phyloP scores from a whole-genome alignment of 1,140 invertebrate genomes.

The Halesus radiatus region DNA sequence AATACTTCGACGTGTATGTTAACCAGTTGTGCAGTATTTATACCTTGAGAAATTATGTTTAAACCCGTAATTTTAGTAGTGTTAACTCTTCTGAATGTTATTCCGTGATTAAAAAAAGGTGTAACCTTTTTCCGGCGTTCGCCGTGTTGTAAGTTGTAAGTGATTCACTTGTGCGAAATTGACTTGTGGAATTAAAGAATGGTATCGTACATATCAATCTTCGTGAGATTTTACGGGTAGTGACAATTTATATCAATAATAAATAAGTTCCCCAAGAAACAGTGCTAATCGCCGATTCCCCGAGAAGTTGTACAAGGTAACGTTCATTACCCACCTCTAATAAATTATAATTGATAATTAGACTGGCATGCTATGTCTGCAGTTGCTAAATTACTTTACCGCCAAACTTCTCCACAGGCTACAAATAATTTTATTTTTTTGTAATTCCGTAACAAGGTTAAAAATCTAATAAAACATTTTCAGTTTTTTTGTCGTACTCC shows the following conservation, averaged over 20 bases:
- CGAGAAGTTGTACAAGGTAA: neutral
- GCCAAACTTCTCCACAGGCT: no score
- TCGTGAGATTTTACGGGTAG: neutral
- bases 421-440: no score
- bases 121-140: neutral
- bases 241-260: neutral
- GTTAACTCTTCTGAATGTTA: neutral
- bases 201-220: no score
- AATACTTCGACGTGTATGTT: neutral
- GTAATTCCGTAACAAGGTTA: no score
- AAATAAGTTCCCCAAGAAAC: neutral
- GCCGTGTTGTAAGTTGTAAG: neutral
- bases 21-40: neutral
- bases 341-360: no score
- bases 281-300: neutral
- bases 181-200: neutral
- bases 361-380: no score
- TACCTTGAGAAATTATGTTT: no score
- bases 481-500: no score
- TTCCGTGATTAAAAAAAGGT: slow-evolving; percentile 20
- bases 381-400: no score
- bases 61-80: no score
- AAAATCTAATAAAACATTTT: no score
- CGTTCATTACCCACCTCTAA: neutral
- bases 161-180: slow-evolving; percentile 7